phyloP scores from a whole-genome alignment of 2,113 vertebrate genomes.

The Alaudala cheleensis region DNA sequence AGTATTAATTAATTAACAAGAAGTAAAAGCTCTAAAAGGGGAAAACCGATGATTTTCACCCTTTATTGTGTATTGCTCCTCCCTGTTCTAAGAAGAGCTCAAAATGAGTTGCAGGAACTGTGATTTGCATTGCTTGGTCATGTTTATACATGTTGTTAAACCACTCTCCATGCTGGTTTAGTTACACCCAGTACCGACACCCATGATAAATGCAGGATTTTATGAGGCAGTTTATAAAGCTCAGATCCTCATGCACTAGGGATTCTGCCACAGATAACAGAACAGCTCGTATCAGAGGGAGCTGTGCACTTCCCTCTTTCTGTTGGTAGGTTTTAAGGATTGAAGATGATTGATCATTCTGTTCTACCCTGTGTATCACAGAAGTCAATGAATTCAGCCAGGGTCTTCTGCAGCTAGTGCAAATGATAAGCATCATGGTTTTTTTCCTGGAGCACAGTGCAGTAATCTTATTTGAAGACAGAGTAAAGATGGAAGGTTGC shows the following conservation, averaged over 20 bases:
- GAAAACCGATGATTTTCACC: background rate
- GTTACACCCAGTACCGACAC: background rate
- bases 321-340: background rate
- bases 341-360: background rate
- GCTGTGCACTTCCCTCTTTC: background rate
- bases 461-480: background rate
- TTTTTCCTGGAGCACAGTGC: background rate
- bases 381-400: background rate
- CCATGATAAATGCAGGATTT: background rate
- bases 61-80: background rate
- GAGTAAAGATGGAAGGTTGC: background rate
- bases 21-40: background rate
- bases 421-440: background rate
- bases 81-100: background rate
- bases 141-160: constrained; percentile 44
- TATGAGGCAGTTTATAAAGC: background rate
- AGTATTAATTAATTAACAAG: background rate
- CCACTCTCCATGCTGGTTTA: background rate
- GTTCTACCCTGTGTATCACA: background rate
- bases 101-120: constrained; percentile 2
- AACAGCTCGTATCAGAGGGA: background rate
- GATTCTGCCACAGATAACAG: background rate
- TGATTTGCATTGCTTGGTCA: constrained; percentile 33
- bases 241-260: background rate
- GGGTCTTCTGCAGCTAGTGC: background rate